Evolutionary conservation across 2,888 invertebrate genomes (phyloP).

Genomic region (Heliothis peltigera): DNA sequence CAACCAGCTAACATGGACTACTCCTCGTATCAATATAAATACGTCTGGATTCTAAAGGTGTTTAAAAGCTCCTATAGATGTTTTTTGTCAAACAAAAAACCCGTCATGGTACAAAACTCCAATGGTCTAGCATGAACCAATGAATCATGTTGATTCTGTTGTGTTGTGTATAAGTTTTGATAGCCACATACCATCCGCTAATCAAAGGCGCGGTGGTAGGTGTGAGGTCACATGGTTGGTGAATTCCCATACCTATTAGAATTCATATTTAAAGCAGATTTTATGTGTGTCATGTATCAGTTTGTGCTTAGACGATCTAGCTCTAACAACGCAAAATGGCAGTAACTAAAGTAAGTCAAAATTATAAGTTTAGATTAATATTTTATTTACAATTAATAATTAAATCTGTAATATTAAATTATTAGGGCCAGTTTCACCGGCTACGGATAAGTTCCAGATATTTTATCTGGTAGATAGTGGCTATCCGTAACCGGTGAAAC

Average conservation of each 20-base stretch:
- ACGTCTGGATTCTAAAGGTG: not conserved
- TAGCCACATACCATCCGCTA: not conserved
- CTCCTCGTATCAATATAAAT: not conserved
- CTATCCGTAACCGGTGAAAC: too few relatives aligned
- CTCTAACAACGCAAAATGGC: conserved; percentile 44
- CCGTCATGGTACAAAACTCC: not conserved
- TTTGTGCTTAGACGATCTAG: conserved; percentile 28
- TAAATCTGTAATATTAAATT: not conserved
- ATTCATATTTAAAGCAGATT: conserved; percentile 36
- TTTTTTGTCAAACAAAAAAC: not conserved
- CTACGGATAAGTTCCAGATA: too few relatives aligned
- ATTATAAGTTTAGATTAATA: not conserved
- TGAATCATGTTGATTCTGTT: not conserved
- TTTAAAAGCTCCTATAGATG: not conserved
- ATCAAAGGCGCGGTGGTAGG: not conserved
- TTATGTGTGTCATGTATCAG: conserved; percentile 29
- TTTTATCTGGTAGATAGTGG: too few relatives aligned
- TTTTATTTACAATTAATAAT: not conserved
- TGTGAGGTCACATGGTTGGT: conserved; percentile 10
- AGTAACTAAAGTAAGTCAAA: conserved; percentile 43
- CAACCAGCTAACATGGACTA: not conserved
- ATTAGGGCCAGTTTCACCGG: too few relatives aligned
- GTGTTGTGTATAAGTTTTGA: not conserved
- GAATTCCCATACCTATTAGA: conserved; percentile 22
- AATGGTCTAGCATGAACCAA: not conserved